Evolutionary conservation across 2,797 vertebrate species (phyloP).

Genomic region (Sebastes diaconus): DNA sequence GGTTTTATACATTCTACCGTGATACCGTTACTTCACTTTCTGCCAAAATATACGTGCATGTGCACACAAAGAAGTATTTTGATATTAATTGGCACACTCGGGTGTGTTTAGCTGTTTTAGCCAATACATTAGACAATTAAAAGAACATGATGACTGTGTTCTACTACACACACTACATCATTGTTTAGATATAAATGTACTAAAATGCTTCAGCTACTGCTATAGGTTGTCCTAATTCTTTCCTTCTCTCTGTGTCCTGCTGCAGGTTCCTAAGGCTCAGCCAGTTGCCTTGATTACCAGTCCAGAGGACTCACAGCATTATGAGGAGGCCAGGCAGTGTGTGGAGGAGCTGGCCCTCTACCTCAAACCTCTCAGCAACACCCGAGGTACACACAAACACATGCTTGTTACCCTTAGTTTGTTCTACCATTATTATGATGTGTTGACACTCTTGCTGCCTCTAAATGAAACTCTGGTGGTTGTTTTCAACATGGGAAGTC

Average conservation of each 20-base stretch:
- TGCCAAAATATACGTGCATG: not conserved
- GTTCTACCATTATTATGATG: not conserved
- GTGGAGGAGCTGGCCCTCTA: conserved; percentile 98
- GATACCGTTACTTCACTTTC: not conserved
- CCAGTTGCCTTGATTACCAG: conserved; percentile 93
- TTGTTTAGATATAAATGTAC: not conserved
- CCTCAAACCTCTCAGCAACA: conserved; percentile 98
- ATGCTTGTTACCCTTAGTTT: not conserved
- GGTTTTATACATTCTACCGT: not conserved
- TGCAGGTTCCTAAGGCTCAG: conserved; percentile 94
- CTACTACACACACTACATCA: not conserved
- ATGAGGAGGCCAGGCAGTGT: conserved; percentile 96
- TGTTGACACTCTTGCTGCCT: not conserved
- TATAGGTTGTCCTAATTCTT: not conserved
- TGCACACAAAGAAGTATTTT: not conserved
- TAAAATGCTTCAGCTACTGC: not conserved
- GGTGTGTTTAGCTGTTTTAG: not conserved
- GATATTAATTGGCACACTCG: not conserved
- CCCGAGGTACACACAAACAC: conserved; percentile 85
- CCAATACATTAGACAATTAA: not conserved
- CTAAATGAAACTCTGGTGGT: not conserved
- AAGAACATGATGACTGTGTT: not conserved
- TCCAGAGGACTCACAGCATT: conserved; percentile 96
- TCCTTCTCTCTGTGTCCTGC: not conserved
- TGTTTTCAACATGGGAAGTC: not conserved